These are phyloP conservation scores for Myotis myotis DNA, from an alignment of 2,797 vertebrate genomes.

Conservation along the genomic window DNA sequence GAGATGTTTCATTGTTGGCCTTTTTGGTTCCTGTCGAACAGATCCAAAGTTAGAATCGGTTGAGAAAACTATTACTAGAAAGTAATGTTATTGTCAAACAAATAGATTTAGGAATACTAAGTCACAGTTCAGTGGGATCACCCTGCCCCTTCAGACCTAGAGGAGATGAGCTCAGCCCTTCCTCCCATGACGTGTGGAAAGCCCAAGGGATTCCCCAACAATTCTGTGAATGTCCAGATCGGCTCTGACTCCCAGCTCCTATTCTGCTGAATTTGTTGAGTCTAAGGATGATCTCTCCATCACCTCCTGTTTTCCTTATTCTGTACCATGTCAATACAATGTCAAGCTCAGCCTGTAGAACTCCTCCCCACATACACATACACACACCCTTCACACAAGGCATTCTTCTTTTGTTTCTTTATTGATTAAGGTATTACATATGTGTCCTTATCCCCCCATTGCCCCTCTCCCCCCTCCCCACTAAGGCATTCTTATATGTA, in stretches of 20 bases:
- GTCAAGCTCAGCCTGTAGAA: too few relatives aligned
- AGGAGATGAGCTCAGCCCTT: neutral
- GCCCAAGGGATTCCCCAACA: neutral
- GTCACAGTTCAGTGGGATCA: neutral
- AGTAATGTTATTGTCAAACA: neutral
- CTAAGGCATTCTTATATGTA: neutral
- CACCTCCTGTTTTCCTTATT: neutral
- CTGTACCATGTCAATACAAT: too few relatives aligned
- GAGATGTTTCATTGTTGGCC: neutral
- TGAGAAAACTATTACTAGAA: constrained; percentile 4
- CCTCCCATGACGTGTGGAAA: neutral
- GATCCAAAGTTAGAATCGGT: constrained; percentile 14
- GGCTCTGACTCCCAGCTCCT: neutral
- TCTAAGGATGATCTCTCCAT: neutral
- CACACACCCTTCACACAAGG: neutral
- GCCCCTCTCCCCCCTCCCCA: rapidly evolving
- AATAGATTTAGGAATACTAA: neutral
- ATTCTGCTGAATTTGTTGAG: neutral
- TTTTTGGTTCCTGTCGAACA: neutral
- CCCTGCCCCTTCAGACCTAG: neutral
- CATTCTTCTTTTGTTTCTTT: neutral
- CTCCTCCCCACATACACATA: neutral
- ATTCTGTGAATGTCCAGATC: neutral
- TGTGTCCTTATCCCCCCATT: too few relatives aligned
- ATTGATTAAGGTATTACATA: too few relatives aligned